Base-by-base conservation (phyloP, 2,113 vertebrate genomes). In the Oriolus oriolus region DNA sequence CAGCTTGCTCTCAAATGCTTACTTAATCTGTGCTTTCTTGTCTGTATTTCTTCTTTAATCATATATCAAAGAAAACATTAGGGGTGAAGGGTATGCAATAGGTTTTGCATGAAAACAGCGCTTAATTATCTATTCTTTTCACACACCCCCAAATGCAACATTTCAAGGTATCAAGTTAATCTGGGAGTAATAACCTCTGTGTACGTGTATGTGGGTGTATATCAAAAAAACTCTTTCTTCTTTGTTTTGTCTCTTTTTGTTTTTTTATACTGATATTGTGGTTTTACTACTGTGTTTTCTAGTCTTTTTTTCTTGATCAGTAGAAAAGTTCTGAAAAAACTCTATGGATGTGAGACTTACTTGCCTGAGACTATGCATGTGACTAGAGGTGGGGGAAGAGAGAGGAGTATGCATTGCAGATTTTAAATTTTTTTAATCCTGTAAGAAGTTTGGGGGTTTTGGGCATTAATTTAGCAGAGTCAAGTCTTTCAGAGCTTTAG, bases 1-100 rank as follows among this genome's bases (percentile, higher is more conserved):
- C 56, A 47, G 11, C 52, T 87, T 57, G 59, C 24, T 81, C 23
- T 87, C 87, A 30, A 74, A 47, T 47, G 15, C 30, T 83, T 60
- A 39, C 24, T 78, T 89, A 39, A 39, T 69, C 47, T 81, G 23
- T 81, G 45, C 22, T 81, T 91, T 91, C 44, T 93, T 83, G 50
- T 57, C 84, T 95, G 19, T 76, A 13, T 81, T 94, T 81, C 41
- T 93, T 93, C 75, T 92, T 94, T 93, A 78, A 74, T 87, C 27
- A 2, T 63, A 9, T 78, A 84, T 93, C 64, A 91, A 89, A 96
- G 50, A 73, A 69, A 45, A 13, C 3, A 1, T 78, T 77, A 66
- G 39, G 68, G 52, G 30, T 59, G 5, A 49, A 64, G 31, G 18
- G 4, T 42, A 73, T 80, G 63, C 56, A 74, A 22, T 47, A 75